These are phyloP conservation scores for Apotomis betuletana DNA, from an alignment of 2,888 invertebrate genomes.

Conservation along the genomic window DNA sequence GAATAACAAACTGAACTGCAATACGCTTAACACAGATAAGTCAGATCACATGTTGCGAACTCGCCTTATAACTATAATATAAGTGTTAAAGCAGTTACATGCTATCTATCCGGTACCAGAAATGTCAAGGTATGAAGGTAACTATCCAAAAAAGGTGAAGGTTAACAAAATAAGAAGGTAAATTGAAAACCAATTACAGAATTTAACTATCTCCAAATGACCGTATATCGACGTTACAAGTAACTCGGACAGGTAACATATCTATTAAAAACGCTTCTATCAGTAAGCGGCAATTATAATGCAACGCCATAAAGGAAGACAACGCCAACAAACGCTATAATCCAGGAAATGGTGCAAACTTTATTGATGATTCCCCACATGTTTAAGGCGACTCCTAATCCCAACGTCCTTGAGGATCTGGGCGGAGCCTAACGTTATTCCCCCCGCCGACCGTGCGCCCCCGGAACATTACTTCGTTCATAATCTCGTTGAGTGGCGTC, in stretches of 20 bases:
- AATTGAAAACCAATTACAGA: too few species aligned
- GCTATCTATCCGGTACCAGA: too few species aligned
- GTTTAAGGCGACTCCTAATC: too few species aligned
- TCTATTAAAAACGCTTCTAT: background rate
- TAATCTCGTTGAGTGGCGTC: too few species aligned
- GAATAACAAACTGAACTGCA: conserved; percentile 50
- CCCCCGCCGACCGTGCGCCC: too few species aligned
- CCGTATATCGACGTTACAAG: background rate
- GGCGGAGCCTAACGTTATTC: too few species aligned
- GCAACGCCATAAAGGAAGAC: conserved; percentile 9
- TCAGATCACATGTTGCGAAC: background rate
- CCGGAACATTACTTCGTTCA: too few species aligned
- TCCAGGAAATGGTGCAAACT: conserved; percentile 51
- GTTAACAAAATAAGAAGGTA: background rate
- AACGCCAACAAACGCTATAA: conserved; percentile 13
- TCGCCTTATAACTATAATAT: too few species aligned
- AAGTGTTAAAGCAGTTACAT: too few species aligned
- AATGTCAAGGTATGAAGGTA: too few species aligned
- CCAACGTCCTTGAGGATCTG: too few species aligned
- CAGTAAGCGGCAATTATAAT: conserved; percentile 9
- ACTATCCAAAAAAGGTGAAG: background rate
- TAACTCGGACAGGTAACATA: background rate
- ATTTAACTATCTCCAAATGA: background rate
- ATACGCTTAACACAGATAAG: conserved; percentile 4
- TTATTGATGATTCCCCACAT: conserved; percentile 46